Evolutionary conservation across 1,140 invertebrate genomes (phyloP).

Genomic region (Pygmarrhopalites habei): DNA sequence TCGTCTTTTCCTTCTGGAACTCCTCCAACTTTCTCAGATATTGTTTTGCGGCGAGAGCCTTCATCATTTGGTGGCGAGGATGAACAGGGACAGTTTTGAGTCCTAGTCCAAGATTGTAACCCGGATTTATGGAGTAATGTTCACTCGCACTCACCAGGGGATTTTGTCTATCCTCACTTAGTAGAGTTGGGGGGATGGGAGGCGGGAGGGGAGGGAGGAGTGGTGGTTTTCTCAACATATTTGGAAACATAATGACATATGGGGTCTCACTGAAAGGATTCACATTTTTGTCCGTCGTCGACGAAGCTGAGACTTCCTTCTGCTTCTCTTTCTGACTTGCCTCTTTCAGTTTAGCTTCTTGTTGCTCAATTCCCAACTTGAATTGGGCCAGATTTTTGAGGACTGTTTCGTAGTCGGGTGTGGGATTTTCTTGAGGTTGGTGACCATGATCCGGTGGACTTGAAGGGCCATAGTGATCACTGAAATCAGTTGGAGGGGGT

Average conservation of each 20-base stretch:
- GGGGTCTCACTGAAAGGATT: conserved; percentile 34
- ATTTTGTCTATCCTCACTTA: conserved; percentile 25
- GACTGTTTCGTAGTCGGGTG: neutral
- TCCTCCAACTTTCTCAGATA: conserved; percentile 32
- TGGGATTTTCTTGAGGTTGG: neutral
- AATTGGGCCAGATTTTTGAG: too few relatives aligned
- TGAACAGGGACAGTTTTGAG: conserved; percentile 31
- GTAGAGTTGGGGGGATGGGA: conserved; percentile 8
- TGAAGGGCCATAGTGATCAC: neutral
- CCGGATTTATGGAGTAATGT: neutral
- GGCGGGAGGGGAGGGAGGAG: conserved; percentile 20
- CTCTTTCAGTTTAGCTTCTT: neutral
- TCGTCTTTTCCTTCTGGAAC: conserved; percentile 25
- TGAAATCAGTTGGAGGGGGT: too few relatives aligned
- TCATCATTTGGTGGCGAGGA: conserved; percentile 36
- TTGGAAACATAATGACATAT: conserved; percentile 38
- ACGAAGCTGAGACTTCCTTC: neutral
- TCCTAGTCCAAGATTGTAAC: conserved; percentile 17
- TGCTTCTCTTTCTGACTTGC: neutral
- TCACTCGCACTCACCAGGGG: conserved; percentile 24
- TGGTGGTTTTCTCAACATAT: conserved; percentile 13
- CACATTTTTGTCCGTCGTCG: neutral
- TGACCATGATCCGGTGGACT: neutral
- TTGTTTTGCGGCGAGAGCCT: conserved; percentile 35
- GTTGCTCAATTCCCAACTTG: too few relatives aligned